Evolutionary conservation across 2,113 vertebrate species (phyloP).

Genomic region (Scalopus aquaticus): DNA sequence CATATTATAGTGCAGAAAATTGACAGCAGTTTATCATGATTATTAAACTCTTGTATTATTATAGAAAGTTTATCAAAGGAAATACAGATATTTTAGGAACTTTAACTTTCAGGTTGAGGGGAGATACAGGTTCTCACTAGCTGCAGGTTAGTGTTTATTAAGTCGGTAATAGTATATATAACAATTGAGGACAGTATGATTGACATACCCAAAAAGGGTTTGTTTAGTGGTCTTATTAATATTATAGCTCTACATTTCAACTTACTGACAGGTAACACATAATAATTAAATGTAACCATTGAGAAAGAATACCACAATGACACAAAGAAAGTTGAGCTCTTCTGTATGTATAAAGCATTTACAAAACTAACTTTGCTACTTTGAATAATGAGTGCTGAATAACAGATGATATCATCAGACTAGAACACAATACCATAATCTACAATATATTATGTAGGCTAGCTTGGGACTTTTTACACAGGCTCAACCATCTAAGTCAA

Average conservation of each 20-base stretch:
- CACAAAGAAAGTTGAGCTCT: conserved; percentile 33
- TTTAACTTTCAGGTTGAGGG: background rate
- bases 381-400: conserved; percentile 36
- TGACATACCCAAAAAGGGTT: background rate
- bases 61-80: conserved; percentile 44
- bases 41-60: conserved; percentile 51
- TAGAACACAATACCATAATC: background rate
- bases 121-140: conserved; percentile 6
- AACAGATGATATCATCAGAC: background rate
- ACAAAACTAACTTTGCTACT: conserved; percentile 46
- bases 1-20: conserved; percentile 54
- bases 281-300: conserved; percentile 69
- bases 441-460: background rate
- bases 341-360: conserved; percentile 51
- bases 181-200: background rate
- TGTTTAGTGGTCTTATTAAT: conserved; percentile 47
- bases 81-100: conserved; percentile 52
- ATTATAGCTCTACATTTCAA: conserved; percentile 44
- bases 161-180: conserved; percentile 45
- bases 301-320: background rate
- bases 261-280: conserved; percentile 53
- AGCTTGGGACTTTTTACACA: background rate
- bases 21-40: conserved; percentile 67
- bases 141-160: conserved; percentile 4
- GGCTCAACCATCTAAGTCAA: background rate